phyloP scores from a whole-genome alignment of 2,888 invertebrate genomes.

The Hypercompe scribonia region DNA sequence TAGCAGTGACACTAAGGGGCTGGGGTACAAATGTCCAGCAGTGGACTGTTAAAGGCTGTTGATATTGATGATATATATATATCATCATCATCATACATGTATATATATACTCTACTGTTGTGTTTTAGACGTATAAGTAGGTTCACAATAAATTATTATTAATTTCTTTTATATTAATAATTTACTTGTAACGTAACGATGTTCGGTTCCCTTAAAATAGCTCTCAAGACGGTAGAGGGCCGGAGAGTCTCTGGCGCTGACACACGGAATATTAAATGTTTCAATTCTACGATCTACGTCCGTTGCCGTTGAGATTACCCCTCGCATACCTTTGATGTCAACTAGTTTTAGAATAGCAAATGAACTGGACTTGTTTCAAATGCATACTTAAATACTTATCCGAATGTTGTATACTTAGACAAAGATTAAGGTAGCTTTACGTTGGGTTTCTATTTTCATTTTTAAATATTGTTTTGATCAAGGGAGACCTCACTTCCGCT shows the following conservation, averaged over 20 bases:
- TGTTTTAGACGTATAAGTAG: too few relatives aligned
- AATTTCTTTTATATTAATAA: neutral
- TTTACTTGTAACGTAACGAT: neutral
- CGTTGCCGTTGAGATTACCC: slow-evolving; percentile 41
- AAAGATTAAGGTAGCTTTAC: too few relatives aligned
- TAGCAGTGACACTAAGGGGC: too few relatives aligned
- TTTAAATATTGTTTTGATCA: neutral
- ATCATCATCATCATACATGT: too few relatives aligned
- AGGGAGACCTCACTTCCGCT: neutral
- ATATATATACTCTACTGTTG: too few relatives aligned
- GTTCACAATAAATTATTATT: neutral
- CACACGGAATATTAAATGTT: slow-evolving; percentile 83
- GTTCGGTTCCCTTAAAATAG: slow-evolving; percentile 35
- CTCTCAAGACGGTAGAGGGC: slow-evolving; percentile 40
- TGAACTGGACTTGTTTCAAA: slow-evolving; percentile 31
- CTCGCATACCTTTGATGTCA: slow-evolving; percentile 42
- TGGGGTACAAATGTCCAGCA: too few relatives aligned
- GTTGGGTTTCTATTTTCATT: neutral
- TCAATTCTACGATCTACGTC: slow-evolving; percentile 74
- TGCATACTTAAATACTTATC: slow-evolving; percentile 27
- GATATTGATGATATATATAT: too few relatives aligned
- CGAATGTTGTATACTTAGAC: neutral
- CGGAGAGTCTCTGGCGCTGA: slow-evolving; percentile 44
- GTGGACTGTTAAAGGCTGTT: too few relatives aligned
- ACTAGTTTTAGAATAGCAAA: slow-evolving; percentile 51